A percentile compares a stretch with the other conserved stretches of the same genome.
phyloP scores from a whole-genome alignment of 1,140 invertebrate genomes.

The Lepidurus packardi region DNA sequence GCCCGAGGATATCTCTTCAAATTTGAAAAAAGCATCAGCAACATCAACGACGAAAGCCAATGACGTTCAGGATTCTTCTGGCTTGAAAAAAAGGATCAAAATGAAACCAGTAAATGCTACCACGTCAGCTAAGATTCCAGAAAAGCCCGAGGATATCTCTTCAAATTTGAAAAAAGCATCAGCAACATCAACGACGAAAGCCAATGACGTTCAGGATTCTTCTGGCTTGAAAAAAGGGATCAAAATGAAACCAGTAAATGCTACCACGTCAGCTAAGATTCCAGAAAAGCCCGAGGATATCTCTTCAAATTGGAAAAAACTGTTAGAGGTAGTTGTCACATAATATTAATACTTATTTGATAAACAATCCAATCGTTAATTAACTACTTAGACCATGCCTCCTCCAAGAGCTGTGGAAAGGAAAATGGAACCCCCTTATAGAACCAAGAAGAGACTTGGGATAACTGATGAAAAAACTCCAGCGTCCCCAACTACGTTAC shows the following conservation, averaged over 20 bases:
- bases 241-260: not conserved
- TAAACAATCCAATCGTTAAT: not conserved
- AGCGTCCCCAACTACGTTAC: not conserved
- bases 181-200: not conserved
- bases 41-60: not conserved
- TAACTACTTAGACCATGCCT: not conserved
- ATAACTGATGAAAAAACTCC: not conserved
- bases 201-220: not conserved
- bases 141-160: conserved; percentile 32
- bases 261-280: conserved; percentile 29
- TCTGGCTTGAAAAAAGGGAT: not conserved
- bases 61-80: not conserved
- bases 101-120: not conserved
- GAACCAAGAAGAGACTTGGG: not conserved
- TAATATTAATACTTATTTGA: not conserved
- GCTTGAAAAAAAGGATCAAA: not conserved
- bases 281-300: conserved; percentile 32
- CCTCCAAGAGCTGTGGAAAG: not conserved
- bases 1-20: conserved; percentile 31
- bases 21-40: no score
- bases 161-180: no score
- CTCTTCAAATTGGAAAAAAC: conserved; percentile 34
- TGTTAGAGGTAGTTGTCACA: not conserved
- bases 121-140: conserved; percentile 31
- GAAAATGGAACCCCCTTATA: not conserved